A percentile compares a stretch with the other conserved stretches of the same genome.
phyloP scores from a whole-genome alignment of 2,888 invertebrate genomes.

The Arrhopalites spinosus region DNA sequence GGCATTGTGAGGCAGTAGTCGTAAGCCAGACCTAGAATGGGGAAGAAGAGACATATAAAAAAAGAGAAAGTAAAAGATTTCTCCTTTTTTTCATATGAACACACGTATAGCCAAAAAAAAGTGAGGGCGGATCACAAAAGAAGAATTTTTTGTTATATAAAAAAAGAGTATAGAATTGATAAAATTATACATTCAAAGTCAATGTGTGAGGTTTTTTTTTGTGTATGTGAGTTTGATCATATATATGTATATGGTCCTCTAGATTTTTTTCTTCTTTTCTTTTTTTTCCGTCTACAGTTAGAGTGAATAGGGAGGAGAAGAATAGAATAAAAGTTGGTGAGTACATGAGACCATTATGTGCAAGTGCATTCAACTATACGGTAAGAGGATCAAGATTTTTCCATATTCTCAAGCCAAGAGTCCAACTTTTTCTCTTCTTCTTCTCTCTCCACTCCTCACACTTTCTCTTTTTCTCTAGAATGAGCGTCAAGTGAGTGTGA shows the following conservation, averaged over 20 bases:
- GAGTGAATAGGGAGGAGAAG: not conserved
- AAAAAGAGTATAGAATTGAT: constrained; percentile 3
- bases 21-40: constrained; percentile 76
- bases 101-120: not conserved
- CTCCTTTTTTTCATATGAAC: not conserved
- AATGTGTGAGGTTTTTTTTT: too few relatives aligned
- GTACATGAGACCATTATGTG: too few relatives aligned
- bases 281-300: not conserved
- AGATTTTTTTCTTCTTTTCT: not conserved
- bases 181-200: constrained; percentile 3
- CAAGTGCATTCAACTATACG: not conserved
- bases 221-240: not conserved
- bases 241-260: not conserved
- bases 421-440: constrained; percentile 1
- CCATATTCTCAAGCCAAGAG: constrained; percentile 21
- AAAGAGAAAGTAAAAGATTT: not conserved
- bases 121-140: not conserved
- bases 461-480: too few relatives aligned
- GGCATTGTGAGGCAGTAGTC: constrained; percentile 80
- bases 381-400: constrained; percentile 15
- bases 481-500: too few relatives aligned
- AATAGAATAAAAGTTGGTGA: not conserved
- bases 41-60: too few relatives aligned
- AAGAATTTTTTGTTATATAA: not conserved
- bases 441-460: not conserved